Percentiles rank a stretch among this genome's conserved stretches.
These are phyloP conservation scores for Apis cerana DNA, from an alignment of 1,140 invertebrate genomes.

Conservation along the genomic window DNA sequence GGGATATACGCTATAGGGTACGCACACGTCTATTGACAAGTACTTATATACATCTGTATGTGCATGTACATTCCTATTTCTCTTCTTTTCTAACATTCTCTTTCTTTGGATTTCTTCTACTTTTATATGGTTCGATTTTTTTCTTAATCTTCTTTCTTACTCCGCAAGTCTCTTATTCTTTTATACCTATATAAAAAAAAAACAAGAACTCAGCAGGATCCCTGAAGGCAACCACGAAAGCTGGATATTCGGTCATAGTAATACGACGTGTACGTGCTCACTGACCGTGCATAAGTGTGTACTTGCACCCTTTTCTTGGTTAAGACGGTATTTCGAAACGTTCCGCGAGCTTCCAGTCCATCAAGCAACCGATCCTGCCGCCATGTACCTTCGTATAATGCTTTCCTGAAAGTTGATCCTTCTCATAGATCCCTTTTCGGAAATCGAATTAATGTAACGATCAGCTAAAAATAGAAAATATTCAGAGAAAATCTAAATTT, in stretches of 20 bases:
- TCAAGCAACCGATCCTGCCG: conserved; percentile 41
- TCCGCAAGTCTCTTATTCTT: conserved; percentile 60
- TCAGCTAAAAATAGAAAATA: background rate
- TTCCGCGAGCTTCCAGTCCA: conserved; percentile 52
- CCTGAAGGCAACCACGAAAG: conserved; percentile 47
- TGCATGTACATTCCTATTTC: conserved; percentile 26
- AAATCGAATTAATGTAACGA: background rate
- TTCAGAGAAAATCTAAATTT: background rate
- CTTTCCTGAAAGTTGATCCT: conserved; percentile 26
- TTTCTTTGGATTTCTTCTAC: background rate
- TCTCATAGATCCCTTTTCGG: background rate
- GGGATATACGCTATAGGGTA: conserved; percentile 57
- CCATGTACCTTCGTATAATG: conserved; percentile 5
- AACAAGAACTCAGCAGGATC: conserved; percentile 54
- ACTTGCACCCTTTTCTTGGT: conserved; percentile 48
- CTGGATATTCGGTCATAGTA: conserved; percentile 64
- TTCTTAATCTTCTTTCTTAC: background rate
- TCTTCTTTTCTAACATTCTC: background rate
- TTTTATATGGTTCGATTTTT: conserved; percentile 9
- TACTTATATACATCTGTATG: background rate
- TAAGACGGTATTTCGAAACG: conserved; percentile 53
- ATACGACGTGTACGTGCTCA: conserved; percentile 59
- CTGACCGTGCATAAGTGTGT: conserved; percentile 55
- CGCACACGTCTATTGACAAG: conserved; percentile 16
- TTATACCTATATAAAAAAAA: conserved; percentile 35